Evolutionary conservation across 1,140 invertebrate genomes (phyloP), one percentile per base, ranked within the genome.

Genomic region (Nylanderia fulva): DNA sequence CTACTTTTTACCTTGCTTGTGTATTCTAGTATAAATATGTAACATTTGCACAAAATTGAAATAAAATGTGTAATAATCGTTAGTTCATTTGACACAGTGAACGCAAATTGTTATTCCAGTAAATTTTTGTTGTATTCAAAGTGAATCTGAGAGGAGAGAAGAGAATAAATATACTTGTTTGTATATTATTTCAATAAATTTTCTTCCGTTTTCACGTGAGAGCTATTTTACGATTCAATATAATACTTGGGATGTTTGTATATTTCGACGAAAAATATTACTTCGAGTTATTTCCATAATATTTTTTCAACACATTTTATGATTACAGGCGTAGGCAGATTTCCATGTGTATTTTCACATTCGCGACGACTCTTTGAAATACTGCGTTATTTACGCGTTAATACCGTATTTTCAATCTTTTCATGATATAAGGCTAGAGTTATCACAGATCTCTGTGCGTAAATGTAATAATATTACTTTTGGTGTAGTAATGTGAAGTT

Each of bases 401-500:
- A n/a, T 85, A 72, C 85, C 24, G 24, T 33, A 64, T 83, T 87
- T 69, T 76, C 18, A 52, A 84, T 71, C 21, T 87, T 61, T 52
- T 54, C n/a, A 9, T 9, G 33, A 27, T 36, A 58, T 58, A 27
- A 39, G 27, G 66, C 48, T 29, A 54, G n/a, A 56, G 33, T 56
- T 72, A 27, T 56, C 29, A 54, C 27, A 24, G 45, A 58, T 76
- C 39, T 82, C 56, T 76, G 48, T 76, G 18, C 56, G n/a, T 18
- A 68, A 75, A 48, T 9, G 74, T 83, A 79, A 80, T 88, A 80
- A 88, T 80, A 87, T 79, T 87, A 87, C 54, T 84, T 71, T 69
- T 27, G 24, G 24, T 72, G 77, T 68, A 87, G 87, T 87, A 85
- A 88, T 88, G 85, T 85, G 61, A 82, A 85, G 85, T 88, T 80